Evolutionary conservation across 1,140 invertebrate species (phyloP).

Genomic region (Lutraria rhynchaena): DNA sequence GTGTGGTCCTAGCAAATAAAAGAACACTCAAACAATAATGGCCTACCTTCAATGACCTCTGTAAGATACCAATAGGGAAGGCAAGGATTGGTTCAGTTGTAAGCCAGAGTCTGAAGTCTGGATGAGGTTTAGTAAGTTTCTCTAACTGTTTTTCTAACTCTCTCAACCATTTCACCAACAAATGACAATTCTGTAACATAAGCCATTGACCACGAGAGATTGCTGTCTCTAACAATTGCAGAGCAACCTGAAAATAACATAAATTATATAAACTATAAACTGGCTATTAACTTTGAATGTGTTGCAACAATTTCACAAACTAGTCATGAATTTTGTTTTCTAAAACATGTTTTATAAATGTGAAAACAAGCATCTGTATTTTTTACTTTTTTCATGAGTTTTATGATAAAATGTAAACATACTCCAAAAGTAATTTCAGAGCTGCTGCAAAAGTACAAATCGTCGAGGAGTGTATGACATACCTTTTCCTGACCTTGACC

Average conservation of each 20-base stretch:
- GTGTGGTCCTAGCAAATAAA: conserved; percentile 36
- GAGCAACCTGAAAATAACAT: conserved; percentile 87
- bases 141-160: conserved; percentile 92
- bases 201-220: conserved; percentile 92
- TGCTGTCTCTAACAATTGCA: conserved; percentile 88
- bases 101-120: conserved; percentile 95
- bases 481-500: conserved; percentile 94
- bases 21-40: background rate
- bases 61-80: conserved; percentile 94
- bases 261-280: no score
- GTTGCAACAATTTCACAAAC: no score
- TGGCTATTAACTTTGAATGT: no score
- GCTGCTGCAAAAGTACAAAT: no score
- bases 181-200: conserved; percentile 95
- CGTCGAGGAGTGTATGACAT: no score
- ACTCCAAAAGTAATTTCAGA: no score
- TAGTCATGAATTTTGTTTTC: no score
- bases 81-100: conserved; percentile 92
- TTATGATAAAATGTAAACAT: no score
- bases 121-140: conserved; percentile 89
- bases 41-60: conserved; percentile 90
- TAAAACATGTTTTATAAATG: no score
- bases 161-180: conserved; percentile 89
- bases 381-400: no score
- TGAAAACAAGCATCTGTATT: no score